A percentile compares a stretch with the other conserved stretches of the same genome.
Evolutionary conservation across 2,888 invertebrate species (phyloP).

Genomic region (Belgica antarctica): DNA sequence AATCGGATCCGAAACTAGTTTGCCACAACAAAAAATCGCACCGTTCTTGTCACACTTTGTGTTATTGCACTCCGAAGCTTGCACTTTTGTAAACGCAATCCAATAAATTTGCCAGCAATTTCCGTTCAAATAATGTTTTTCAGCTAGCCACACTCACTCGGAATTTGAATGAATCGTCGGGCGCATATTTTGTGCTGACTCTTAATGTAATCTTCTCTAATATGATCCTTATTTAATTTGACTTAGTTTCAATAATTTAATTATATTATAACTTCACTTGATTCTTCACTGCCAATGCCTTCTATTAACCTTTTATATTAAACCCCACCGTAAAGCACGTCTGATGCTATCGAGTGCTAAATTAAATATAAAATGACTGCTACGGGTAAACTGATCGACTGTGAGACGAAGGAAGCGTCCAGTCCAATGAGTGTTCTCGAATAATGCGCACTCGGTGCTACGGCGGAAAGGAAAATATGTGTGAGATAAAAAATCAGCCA

Average conservation of each 20-base stretch:
- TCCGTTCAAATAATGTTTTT: too few species aligned
- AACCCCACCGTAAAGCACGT: slow-evolving; percentile 37
- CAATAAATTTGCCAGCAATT: too few species aligned
- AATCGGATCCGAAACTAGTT: too few species aligned
- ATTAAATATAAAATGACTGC: slow-evolving; percentile 44
- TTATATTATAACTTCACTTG: slow-evolving; percentile 36
- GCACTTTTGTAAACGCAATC: too few species aligned
- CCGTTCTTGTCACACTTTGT: too few species aligned
- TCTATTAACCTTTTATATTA: slow-evolving; percentile 39
- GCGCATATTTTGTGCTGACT: slow-evolving; percentile 6
- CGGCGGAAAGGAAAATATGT: slow-evolving; percentile 5
- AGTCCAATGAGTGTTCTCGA: neutral
- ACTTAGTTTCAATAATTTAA: slow-evolving; percentile 43
- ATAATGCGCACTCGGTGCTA: neutral
- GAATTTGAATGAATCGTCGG: neutral
- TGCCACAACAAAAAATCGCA: too few species aligned
- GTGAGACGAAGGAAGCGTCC: neutral
- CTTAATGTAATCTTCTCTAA: slow-evolving; percentile 23
- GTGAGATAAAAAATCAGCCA: neutral
- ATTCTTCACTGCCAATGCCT: neutral
- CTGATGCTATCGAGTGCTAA: slow-evolving; percentile 36
- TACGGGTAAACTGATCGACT: slow-evolving; percentile 22
- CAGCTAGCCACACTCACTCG: too few species aligned
- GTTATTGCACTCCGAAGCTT: too few species aligned
- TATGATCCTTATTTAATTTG: slow-evolving; percentile 42